Evolutionary conservation across 2,113 vertebrate species (phyloP).

Genomic region (Gopherus evgoodei): DNA sequence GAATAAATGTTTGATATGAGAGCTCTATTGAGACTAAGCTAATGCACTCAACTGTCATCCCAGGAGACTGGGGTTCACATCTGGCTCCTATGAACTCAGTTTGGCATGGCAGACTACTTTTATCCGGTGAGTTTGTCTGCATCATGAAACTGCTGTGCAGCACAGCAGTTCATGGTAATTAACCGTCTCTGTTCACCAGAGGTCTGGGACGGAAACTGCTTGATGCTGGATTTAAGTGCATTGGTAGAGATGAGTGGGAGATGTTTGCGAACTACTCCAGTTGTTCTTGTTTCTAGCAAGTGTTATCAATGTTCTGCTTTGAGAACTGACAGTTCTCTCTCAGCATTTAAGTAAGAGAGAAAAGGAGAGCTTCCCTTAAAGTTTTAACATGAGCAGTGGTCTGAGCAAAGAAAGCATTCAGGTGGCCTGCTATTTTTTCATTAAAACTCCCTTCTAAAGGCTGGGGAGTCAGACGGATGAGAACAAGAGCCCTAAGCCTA

Average conservation of each 20-base stretch:
- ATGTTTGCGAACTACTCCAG: background rate
- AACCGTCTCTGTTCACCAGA: background rate
- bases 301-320: background rate
- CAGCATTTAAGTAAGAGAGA: background rate
- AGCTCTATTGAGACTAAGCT: background rate
- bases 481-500: background rate
- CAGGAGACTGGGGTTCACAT: background rate
- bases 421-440: background rate
- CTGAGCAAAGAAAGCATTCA: background rate
- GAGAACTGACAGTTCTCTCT: background rate
- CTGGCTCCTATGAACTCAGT: background rate
- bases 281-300: background rate
- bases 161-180: conserved; percentile 13
- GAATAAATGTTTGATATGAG: background rate
- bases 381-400: background rate
- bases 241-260: background rate
- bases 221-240: conserved; percentile 3
- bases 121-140: background rate
- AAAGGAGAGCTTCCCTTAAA: background rate
- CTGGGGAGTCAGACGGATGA: background rate
- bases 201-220: background rate
- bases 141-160: background rate
- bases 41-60: background rate
- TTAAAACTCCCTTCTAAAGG: background rate
- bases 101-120: background rate